Conservation (phyloP, 2,797 vertebrate species). For the Holocentrus rufus region DNA sequence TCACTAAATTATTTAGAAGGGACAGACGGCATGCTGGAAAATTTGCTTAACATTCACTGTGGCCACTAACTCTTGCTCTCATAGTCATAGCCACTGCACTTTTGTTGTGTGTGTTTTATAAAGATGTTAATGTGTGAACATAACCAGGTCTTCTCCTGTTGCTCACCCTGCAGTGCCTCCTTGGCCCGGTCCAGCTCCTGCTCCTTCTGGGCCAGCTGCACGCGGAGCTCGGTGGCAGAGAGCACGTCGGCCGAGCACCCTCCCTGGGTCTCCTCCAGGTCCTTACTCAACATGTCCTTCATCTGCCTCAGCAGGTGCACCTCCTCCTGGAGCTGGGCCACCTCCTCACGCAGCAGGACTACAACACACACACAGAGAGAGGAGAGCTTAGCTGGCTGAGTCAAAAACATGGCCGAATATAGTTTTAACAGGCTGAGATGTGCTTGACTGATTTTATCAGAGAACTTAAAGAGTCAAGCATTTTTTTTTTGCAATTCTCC, state of each 20-base stretch:
- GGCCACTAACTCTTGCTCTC: background rate
- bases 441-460: constrained; percentile 4
- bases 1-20: too few relatives aligned
- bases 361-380: constrained; percentile 26
- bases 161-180: constrained; percentile 96
- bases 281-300: constrained; percentile 97
- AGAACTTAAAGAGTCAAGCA: background rate
- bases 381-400: constrained; percentile 2
- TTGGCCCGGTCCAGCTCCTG: constrained; percentile 95
- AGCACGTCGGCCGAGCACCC: constrained; percentile 91
- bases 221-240: constrained; percentile 92
- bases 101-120: background rate
- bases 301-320: constrained; percentile 95
- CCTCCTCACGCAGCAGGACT: constrained; percentile 95
- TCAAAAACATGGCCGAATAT: background rate
- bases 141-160: constrained; percentile 10
- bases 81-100: background rate
- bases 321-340: constrained; percentile 95
- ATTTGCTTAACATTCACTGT: too few relatives aligned
- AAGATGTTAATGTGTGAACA: constrained; percentile 23
- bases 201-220: constrained; percentile 96
- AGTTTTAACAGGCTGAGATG: background rate
- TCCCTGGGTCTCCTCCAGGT: constrained; percentile 92
- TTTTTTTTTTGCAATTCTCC: background rate
- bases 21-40: too few relatives aligned